Conservation (phyloP, 2,888 invertebrate genomes). For the Asteroscopus sphinx region DNA sequence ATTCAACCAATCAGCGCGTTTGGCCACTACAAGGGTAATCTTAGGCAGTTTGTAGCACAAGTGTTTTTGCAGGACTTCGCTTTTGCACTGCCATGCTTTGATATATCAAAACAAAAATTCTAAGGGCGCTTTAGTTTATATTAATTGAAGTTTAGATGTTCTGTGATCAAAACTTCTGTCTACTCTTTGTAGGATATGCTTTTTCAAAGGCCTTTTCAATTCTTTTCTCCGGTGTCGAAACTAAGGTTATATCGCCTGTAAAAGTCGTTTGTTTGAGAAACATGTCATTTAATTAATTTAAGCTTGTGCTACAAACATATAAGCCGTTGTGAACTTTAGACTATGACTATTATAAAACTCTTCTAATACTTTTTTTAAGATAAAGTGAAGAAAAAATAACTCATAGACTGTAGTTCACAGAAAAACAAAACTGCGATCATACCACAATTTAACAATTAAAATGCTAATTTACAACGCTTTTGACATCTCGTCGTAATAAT, state of each 20-base stretch:
- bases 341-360: neutral
- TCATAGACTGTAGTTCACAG: conserved; percentile 13
- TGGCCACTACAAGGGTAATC: conserved; percentile 31
- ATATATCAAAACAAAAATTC: conserved; percentile 8
- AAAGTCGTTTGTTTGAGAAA: neutral
- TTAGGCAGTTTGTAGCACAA: conserved; percentile 52
- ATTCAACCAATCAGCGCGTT: conserved; percentile 35
- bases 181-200: too few relatives aligned
- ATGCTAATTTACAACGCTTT: conserved; percentile 36
- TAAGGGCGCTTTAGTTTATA: neutral
- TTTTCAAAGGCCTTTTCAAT: too few relatives aligned
- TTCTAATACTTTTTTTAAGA: neutral
- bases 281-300: neutral
- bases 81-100: conserved; percentile 28
- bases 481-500: conserved; percentile 15
- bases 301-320: conserved; percentile 46
- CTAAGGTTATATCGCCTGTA: neutral
- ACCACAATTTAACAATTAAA: conserved; percentile 36
- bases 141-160: neutral
- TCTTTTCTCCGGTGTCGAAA: conserved; percentile 1
- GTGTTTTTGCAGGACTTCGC: conserved; percentile 31
- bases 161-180: neutral
- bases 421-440: conserved; percentile 16
- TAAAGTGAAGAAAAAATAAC: neutral
- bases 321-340: conserved; percentile 18